Evolutionary conservation across 1,140 invertebrate species (phyloP).

Genomic region (Megalopta genalis): DNA sequence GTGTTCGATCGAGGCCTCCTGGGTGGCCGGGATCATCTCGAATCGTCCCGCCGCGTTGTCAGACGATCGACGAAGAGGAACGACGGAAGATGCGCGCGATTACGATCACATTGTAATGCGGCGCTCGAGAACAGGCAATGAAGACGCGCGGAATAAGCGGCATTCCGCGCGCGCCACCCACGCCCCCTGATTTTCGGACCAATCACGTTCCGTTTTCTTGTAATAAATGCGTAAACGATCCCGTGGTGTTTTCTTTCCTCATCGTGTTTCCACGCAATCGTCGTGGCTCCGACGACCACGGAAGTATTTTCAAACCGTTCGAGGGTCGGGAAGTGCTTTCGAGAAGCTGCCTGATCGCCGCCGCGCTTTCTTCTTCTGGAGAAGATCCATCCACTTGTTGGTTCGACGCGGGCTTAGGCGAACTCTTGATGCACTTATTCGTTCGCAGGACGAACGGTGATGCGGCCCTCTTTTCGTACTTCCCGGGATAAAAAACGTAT

Average conservation of each 20-base stretch:
- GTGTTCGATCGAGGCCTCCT: not conserved
- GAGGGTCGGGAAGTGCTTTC: no score
- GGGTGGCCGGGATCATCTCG: not conserved
- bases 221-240: slow-evolving; percentile 44
- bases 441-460: no score
- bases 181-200: slow-evolving; percentile 40
- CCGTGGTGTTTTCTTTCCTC: not conserved
- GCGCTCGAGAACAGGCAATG: not conserved
- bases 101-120: slow-evolving; percentile 1
- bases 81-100: not conserved
- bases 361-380: no score
- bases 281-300: no score
- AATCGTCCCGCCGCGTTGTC: not conserved
- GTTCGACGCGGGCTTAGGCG: no score
- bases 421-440: no score
- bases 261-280: no score
- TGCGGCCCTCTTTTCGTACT: no score
- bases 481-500: no score
- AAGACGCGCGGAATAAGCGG: not conserved
- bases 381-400: no score
- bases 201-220: slow-evolving; percentile 41
- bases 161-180: slow-evolving; percentile 14
- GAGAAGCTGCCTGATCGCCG: no score
- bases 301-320: no score
- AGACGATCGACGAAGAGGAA: not conserved